These are phyloP conservation scores for Gymnothorax javanicus DNA, from an alignment of 2,797 vertebrate species.

Conservation along the genomic window DNA sequence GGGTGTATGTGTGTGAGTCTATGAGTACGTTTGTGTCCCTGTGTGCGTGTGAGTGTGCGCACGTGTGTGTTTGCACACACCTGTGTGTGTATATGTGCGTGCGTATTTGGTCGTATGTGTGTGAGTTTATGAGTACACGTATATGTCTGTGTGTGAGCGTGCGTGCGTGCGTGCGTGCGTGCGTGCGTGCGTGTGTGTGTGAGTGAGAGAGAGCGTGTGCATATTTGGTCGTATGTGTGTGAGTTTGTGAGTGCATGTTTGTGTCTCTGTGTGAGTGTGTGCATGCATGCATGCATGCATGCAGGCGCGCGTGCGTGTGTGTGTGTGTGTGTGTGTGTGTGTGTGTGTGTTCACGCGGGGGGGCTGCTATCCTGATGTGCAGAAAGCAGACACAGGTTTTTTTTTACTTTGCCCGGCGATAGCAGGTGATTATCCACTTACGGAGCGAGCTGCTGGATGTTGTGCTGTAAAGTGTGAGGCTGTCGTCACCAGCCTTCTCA, in stretches of 20 bases:
- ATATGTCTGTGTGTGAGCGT: neutral
- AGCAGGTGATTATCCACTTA: conserved; percentile 29
- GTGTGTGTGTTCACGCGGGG: neutral
- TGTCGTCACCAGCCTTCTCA: neutral
- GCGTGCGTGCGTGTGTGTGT: neutral
- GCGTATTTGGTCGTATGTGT: no score
- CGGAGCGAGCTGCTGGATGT: neutral
- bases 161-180: no score
- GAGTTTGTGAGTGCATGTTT: neutral
- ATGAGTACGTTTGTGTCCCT: no score
- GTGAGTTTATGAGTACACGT: neutral
- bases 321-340: neutral
- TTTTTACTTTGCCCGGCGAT: neutral
- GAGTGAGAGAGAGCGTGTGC: neutral
- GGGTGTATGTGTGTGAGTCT: neutral
- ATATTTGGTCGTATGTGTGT: neutral
- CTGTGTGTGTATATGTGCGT: no score
- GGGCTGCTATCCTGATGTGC: neutral
- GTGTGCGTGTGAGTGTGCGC: no score
- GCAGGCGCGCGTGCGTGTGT: no score
- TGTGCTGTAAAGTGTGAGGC: neutral
- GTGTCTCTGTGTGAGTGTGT: neutral
- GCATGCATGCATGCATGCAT: neutral
- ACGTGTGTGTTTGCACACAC: no score
- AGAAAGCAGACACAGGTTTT: conserved; percentile 15